Evolutionary conservation across 1,140 invertebrate genomes (phyloP).

Genomic region (Drosophila teissieri): DNA sequence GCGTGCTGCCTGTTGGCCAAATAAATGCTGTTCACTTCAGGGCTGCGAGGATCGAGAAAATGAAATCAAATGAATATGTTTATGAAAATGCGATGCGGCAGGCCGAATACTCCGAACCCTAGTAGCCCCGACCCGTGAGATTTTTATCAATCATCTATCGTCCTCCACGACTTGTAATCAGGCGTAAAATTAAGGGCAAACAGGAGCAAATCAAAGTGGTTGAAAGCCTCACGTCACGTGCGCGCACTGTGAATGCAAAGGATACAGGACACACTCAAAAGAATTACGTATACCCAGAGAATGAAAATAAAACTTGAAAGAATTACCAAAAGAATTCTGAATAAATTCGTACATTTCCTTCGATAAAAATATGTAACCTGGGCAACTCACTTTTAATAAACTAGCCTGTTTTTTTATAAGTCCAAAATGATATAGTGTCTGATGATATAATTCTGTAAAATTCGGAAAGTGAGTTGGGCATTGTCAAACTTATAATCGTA

Average conservation of each 20-base stretch:
- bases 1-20: slow-evolving; percentile 57
- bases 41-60: slow-evolving; percentile 1
- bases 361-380: too few relatives aligned
- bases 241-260: slow-evolving; percentile 66
- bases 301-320: too few relatives aligned
- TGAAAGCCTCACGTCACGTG: slow-evolving; percentile 71
- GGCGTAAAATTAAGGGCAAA: slow-evolving; percentile 76
- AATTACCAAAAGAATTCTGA: too few relatives aligned
- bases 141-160: slow-evolving; percentile 68
- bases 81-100: slow-evolving; percentile 3
- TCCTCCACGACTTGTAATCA: slow-evolving; percentile 46
- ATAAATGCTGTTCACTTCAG: slow-evolving; percentile 66
- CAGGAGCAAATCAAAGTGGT: slow-evolving; percentile 70
- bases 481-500: too few relatives aligned
- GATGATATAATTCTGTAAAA: too few relatives aligned
- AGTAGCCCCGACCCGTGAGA: slow-evolving; percentile 59
- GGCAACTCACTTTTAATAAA: background rate
- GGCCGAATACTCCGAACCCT: slow-evolving; percentile 1
- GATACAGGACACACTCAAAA: slow-evolving; percentile 27
- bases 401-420: background rate
- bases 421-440: too few relatives aligned
- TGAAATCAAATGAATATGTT: slow-evolving; percentile 32
- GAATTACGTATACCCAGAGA: too few relatives aligned
- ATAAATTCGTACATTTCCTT: too few relatives aligned
- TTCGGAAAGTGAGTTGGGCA: too few relatives aligned